Evolutionary conservation across 2,113 vertebrate species (phyloP).

Genomic region (Dasypus novemcinctus): DNA sequence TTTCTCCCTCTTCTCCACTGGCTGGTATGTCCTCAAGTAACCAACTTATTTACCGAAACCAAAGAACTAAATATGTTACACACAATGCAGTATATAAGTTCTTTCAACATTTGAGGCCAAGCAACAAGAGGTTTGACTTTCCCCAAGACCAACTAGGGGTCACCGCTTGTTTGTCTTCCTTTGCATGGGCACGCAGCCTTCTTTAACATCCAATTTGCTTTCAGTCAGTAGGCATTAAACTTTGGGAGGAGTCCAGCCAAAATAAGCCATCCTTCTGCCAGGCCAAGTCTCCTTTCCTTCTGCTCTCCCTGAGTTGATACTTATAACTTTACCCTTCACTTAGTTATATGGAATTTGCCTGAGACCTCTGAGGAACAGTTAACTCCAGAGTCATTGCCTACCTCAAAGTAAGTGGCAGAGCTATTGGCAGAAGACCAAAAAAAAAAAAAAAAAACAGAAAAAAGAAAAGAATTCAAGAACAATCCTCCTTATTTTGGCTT

Average conservation of each 20-base stretch:
- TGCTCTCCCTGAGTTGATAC: constrained; percentile 41
- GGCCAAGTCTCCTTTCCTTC: constrained; percentile 12
- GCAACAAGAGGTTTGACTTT: constrained; percentile 34
- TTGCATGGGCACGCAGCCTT: constrained; percentile 39
- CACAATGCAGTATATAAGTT: constrained; percentile 34
- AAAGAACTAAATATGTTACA: constrained; percentile 31
- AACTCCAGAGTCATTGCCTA: not conserved
- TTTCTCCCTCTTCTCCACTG: not conserved
- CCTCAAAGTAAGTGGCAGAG: constrained; percentile 29
- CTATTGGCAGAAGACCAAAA: not conserved
- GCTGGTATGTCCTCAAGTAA: constrained; percentile 27
- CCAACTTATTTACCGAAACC: constrained; percentile 30
- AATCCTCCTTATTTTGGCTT: not conserved
- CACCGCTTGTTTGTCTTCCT: constrained; percentile 59
- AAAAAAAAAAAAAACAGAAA: too few relatives aligned
- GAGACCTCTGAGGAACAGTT: not conserved
- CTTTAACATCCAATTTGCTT: constrained; percentile 59
- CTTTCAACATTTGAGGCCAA: constrained; percentile 47
- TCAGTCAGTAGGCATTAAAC: constrained; percentile 59
- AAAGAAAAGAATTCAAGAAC: not conserved
- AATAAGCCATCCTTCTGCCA: constrained; percentile 42
- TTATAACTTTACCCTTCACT: constrained; percentile 45
- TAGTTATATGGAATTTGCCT: not conserved
- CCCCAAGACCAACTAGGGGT: constrained; percentile 14
- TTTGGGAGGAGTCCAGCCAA: constrained; percentile 52